Percentiles rank a stretch among this genome's conserved stretches.
Conservation (phyloP, 1,140 invertebrate genomes). For the Psix sp. region DNA sequence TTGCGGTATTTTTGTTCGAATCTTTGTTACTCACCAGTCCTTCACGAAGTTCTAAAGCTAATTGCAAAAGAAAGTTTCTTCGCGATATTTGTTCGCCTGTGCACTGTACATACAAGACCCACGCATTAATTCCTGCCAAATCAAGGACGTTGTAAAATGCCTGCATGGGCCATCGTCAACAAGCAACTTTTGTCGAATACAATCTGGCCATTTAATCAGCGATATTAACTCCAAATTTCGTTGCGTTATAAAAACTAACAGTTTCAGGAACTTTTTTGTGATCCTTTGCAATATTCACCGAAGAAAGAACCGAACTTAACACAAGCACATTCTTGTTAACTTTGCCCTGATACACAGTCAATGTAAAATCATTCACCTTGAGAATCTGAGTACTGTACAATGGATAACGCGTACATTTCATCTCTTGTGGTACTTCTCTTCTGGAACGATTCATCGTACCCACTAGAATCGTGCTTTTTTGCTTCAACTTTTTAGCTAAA, state of each 20-base stretch:
- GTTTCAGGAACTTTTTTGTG: constrained; percentile 41
- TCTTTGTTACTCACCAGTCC: no score
- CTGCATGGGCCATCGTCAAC: constrained; percentile 63
- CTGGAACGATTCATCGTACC: constrained; percentile 53
- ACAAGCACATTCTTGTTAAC: constrained; percentile 44
- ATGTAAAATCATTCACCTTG: constrained; percentile 24
- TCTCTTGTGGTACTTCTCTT: constrained; percentile 53
- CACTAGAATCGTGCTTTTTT: constrained; percentile 53
- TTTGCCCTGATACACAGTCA: constrained; percentile 53
- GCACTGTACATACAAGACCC: constrained; percentile 58
- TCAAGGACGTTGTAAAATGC: constrained; percentile 64
- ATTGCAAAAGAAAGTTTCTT: not conserved
- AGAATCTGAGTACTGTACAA: constrained; percentile 27
- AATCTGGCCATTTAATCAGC: constrained; percentile 60
- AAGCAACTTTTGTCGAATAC: constrained; percentile 58
- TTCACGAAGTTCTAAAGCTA: constrained; percentile 4
- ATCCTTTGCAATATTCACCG: constrained; percentile 13
- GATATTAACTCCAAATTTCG: constrained; percentile 59
- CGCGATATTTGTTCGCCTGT: no score
- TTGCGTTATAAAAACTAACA: constrained; percentile 59
- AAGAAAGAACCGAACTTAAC: constrained; percentile 43
- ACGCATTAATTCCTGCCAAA: constrained; percentile 62
- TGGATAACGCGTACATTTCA: constrained; percentile 36
- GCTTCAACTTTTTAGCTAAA: constrained; percentile 55
- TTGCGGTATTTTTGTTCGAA: no score